Evolutionary conservation across 2,888 invertebrate species (phyloP).

Genomic region (Lissocephala sabroskyi): DNA sequence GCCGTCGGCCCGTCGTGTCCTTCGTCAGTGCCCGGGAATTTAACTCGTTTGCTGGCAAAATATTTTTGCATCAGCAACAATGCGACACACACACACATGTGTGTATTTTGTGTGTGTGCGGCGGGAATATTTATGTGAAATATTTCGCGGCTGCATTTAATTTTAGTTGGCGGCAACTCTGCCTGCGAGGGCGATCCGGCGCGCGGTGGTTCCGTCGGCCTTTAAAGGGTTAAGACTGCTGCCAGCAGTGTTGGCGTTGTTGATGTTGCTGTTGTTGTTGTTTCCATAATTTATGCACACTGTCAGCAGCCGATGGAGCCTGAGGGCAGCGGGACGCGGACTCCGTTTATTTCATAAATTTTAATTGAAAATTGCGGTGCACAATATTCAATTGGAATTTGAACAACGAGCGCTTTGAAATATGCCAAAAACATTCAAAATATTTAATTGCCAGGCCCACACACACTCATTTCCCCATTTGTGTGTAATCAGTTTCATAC

Average conservation of each 20-base stretch:
- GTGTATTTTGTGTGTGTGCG: too few species aligned
- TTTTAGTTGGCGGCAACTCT: not conserved
- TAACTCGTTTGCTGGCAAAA: too few species aligned
- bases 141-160: constrained; percentile 14
- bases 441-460: too few species aligned
- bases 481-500: too few species aligned
- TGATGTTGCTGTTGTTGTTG: not conserved
- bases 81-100: constrained; percentile 12
- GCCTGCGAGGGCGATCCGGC: not conserved
- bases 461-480: too few species aligned
- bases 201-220: too few species aligned
- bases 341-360: constrained; percentile 49
- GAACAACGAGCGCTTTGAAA: not conserved
- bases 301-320: constrained; percentile 3
- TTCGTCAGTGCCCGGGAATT: constrained; percentile 29
- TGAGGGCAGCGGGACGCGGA: constrained; percentile 8
- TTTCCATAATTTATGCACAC: constrained; percentile 49
- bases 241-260: too few species aligned
- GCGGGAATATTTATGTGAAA: not conserved
- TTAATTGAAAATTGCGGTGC: constrained; percentile 53
- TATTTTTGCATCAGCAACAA: constrained; percentile 55
- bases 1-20: not conserved
- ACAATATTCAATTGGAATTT: constrained; percentile 19
- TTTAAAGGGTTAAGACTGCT: too few species aligned
- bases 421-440: constrained; percentile 39